Percentiles rank a stretch among this genome's conserved stretches.
Conservation (phyloP, 2,888 invertebrate species). For the Erannis defoliaria region DNA sequence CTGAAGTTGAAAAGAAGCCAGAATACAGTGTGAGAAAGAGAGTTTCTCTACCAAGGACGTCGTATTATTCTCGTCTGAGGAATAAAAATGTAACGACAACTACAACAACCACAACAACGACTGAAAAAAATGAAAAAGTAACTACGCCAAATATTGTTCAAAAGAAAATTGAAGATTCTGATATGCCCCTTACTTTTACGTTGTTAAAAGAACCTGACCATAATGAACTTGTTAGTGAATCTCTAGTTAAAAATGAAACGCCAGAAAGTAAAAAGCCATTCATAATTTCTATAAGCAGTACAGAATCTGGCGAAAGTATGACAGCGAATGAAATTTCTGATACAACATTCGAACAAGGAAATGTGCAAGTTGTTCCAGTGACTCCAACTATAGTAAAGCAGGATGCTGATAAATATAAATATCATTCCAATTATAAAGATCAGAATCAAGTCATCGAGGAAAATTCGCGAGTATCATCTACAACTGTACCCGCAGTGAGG, state of each 20-base stretch:
- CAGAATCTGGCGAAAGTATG: conserved; percentile 70
- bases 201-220: conserved; percentile 62
- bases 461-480: conserved; percentile 57
- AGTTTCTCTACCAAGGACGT: conserved; percentile 68
- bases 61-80: conserved; percentile 71
- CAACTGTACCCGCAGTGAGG: conserved; percentile 65
- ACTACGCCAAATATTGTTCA: conserved; percentile 46
- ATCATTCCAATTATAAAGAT: conserved; percentile 75
- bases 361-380: conserved; percentile 54
- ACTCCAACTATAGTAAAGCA: conserved; percentile 48
- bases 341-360: conserved; percentile 61
- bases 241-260: conserved; percentile 45
- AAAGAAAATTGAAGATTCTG: conserved; percentile 63
- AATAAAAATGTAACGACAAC: conserved; percentile 52
- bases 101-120: conserved; percentile 46
- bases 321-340: conserved; percentile 60
- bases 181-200: conserved; percentile 71
- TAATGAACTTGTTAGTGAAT: conserved; percentile 43
- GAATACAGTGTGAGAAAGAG: conserved; percentile 52
- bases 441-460: conserved; percentile 51
- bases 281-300: conserved; percentile 70
- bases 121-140: conserved; percentile 47
- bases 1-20: conserved; percentile 46
- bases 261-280: conserved; percentile 61
- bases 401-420: conserved; percentile 65